Base-by-base conservation (phyloP, 2,113 vertebrate genomes). In the Bostrychus sinensis region DNA sequence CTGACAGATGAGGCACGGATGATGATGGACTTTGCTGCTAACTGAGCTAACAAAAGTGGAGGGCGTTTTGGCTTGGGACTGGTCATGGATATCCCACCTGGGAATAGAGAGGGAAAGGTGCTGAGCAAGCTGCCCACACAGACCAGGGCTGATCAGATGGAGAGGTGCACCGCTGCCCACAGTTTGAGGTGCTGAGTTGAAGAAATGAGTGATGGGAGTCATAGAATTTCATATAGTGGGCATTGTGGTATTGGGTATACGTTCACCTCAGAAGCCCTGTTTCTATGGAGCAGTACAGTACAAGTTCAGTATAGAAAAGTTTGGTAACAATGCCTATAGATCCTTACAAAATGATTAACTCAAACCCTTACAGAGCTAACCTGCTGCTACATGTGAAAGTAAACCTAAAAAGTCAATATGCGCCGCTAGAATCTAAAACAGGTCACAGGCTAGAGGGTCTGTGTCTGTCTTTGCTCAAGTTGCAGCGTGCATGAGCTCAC, bases 1-100 rank as follows among this genome's bases (percentile, higher is more conserved):
- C 66, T 82, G 85, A 83, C 81, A 50, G 75, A 74, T 16, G 56
- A 72, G 62, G 61, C 60, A 58, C 17, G 41, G 72, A 66, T 72
- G 79, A 64, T 80, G 75, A 85, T 50, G 46, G 72, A 80, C 75
- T 79, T 77, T 28, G 1, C 2, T 62, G 51, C 72, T 78, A 55
- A 68, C 66, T 72, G 65, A 67, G 75, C 70, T 59, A 75, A 65
- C 37, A n/a, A 17, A 26, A 76, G 36, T 62, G 57, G 43, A 46
- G 62, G 67, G 57, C 5, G 25, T 70, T 45, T 50, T 62, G 32
- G 14, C 41, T 43, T 22, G 6, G 0, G 37, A 22, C 55, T 19
- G 30, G 55, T 70, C 67, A 56, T 13, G 19, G 63, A 83, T 70
- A 67, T 66, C 66, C 48, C 70, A 78, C 57, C 68, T 78, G 58